Percentiles rank a stretch among this genome's conserved stretches.
Evolutionary conservation across 1,140 invertebrate genomes (phyloP).

Genomic region (Pararge aegeria): DNA sequence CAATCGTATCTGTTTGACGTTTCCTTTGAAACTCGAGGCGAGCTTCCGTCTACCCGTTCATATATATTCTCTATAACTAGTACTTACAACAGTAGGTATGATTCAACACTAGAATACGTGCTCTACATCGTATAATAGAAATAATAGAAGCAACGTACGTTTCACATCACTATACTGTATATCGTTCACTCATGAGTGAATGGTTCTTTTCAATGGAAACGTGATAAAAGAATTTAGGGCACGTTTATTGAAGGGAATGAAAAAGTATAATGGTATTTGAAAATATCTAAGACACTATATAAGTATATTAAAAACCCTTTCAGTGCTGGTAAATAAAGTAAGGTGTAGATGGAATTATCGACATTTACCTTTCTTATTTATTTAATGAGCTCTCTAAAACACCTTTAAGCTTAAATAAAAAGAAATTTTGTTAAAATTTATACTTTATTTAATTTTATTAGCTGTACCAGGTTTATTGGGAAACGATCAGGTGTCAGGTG

Average conservation of each 20-base stretch:
- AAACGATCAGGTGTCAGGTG: too few relatives aligned
- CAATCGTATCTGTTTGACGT: neutral
- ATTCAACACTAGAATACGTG: too few relatives aligned
- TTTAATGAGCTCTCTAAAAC: too few relatives aligned
- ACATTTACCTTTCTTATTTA: too few relatives aligned
- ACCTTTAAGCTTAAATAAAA: too few relatives aligned
- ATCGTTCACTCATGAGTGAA: neutral
- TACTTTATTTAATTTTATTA: too few relatives aligned
- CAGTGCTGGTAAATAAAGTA: neutral
- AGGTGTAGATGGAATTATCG: too few relatives aligned
- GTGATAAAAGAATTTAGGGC: constrained; percentile 1
- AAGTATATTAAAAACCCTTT: neutral
- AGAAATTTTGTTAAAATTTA: too few relatives aligned
- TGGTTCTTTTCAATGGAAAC: neutral
- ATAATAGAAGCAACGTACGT: neutral
- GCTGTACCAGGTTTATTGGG: too few relatives aligned
- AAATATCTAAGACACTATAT: neutral
- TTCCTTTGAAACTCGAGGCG: neutral
- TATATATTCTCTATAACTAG: neutral
- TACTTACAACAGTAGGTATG: neutral
- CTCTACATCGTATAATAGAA: neutral
- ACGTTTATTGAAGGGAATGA: neutral
- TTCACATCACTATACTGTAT: neutral
- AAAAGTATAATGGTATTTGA: neutral
- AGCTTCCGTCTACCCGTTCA: neutral